phyloP scores from a whole-genome alignment of 2,113 vertebrate species.

The Euleptes europaea region DNA sequence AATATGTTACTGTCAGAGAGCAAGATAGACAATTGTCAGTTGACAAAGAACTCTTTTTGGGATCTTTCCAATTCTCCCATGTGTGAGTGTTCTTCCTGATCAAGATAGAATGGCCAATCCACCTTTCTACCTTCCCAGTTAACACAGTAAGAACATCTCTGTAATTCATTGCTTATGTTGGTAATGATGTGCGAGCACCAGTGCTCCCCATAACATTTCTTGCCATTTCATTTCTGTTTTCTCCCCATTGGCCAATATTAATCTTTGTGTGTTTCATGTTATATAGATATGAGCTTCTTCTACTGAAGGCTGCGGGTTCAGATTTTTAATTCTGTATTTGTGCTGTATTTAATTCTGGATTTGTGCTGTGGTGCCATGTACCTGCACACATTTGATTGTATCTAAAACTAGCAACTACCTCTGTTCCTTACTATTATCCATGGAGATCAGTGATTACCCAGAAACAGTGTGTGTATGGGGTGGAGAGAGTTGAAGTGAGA shows the following conservation, averaged over 20 bases:
- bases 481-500: too few species aligned
- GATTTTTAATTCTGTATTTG: neutral
- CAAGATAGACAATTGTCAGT: neutral
- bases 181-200: neutral
- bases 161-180: neutral
- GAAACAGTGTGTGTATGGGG: too few species aligned
- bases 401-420: too few species aligned
- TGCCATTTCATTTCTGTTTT: neutral
- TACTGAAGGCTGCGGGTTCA: neutral
- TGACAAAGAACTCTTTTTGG: neutral
- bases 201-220: neutral
- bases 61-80: neutral
- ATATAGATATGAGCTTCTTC: neutral
- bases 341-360: too few species aligned
- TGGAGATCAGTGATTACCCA: too few species aligned
- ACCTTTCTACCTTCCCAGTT: neutral
- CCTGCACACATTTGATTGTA: neutral
- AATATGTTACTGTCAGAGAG: neutral
- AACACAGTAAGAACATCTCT: neutral
- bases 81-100: neutral
- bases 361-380: neutral
- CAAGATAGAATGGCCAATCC: neutral
- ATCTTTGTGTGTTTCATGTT: neutral
- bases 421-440: too few species aligned
- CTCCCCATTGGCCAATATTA: neutral